Conservation (phyloP, 2,888 invertebrate species). For the Metacarcinus magister region DNA sequence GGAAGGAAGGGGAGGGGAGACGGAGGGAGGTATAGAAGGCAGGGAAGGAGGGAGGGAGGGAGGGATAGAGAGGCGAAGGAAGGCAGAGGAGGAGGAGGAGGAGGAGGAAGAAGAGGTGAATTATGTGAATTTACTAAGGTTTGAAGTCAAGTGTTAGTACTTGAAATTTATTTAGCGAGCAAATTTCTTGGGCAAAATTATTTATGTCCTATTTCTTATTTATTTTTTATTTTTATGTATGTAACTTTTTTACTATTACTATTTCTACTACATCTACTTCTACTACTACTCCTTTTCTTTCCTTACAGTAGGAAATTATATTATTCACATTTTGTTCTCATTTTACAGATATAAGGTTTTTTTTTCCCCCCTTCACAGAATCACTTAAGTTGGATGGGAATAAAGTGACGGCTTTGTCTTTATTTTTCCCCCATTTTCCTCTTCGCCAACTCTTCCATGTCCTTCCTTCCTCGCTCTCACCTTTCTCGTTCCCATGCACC, state of each 20-base stretch:
- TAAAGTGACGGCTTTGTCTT: neutral
- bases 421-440: neutral
- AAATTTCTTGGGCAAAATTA: neutral
- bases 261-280: too few species aligned
- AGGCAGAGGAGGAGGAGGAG: neutral
- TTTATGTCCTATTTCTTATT: neutral
- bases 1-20: neutral
- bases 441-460: neutral
- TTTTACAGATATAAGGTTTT: too few species aligned
- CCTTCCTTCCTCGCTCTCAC: neutral
- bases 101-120: neutral
- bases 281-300: too few species aligned
- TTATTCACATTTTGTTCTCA: too few species aligned
- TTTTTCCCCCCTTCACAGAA: neutral
- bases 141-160: neutral
- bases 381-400: neutral
- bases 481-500: conserved; percentile 1
- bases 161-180: neutral
- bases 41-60: neutral
- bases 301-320: too few species aligned
- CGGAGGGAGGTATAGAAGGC: neutral
- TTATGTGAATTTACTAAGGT: neutral
- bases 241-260: too few species aligned
- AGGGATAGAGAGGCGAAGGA: neutral
- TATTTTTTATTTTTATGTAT: neutral